phyloP scores from a whole-genome alignment of 2,797 vertebrate species.

The Pachyuromys duprasi region DNA sequence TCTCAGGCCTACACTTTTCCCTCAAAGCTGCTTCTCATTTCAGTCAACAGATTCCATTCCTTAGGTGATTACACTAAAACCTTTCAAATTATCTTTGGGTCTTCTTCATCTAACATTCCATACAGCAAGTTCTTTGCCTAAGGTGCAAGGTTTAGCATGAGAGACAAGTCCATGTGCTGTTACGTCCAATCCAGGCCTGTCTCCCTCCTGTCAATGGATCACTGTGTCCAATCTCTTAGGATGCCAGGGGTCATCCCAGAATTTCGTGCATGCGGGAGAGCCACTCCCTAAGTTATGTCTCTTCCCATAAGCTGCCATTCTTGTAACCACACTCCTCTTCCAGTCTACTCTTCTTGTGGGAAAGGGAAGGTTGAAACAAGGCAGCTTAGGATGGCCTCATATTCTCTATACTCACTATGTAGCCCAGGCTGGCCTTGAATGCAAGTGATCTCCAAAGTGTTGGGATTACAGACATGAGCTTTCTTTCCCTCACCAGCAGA shows the following conservation, averaged over 20 bases:
- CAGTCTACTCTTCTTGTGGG: background rate
- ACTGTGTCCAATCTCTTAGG: background rate
- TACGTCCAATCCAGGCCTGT: background rate
- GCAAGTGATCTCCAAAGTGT: background rate
- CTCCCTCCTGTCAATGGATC: background rate
- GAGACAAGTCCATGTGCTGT: no score
- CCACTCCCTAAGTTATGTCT: no score
- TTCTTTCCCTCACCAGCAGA: background rate
- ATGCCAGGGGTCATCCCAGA: background rate
- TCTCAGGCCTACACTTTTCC: background rate
- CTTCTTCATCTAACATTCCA: background rate
- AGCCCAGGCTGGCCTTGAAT: background rate
- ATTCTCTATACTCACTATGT: background rate
- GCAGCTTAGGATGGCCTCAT: background rate
- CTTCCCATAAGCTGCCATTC: background rate
- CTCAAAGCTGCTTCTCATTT: background rate
- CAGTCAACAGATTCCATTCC: background rate
- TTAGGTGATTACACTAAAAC: background rate
- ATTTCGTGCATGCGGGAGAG: no score
- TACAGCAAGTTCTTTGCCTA: constrained; percentile 27
- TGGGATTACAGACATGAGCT: background rate
- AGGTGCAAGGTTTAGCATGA: background rate
- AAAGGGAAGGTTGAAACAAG: background rate
- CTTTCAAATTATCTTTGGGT: background rate
- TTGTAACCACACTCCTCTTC: background rate